Evolutionary conservation across 2,888 invertebrate genomes (phyloP), one percentile per base, ranked within the genome.

Genomic region (Ectemnius lituratus): DNA sequence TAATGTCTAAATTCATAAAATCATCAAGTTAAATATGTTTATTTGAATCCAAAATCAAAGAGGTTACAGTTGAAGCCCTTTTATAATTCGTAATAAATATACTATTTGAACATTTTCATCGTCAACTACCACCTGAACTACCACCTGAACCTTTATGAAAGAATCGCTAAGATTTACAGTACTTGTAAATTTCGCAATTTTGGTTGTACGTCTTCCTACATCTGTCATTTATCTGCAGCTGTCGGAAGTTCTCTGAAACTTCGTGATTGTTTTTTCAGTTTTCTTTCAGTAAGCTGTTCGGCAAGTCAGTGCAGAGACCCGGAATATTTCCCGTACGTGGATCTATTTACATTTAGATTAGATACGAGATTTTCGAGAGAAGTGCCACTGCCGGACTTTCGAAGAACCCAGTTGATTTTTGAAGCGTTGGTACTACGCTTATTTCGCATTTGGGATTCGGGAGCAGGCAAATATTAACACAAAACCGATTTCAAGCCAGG

Each of bases 271-370:
- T 11, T 2, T 13, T 2, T 11, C 52, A 37, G 37, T 63, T 27
- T 60, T 28, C 16, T 14, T 67, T 60, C 23, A 23, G n/a, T 58
- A 18, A 58, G 45, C 66, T 63, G 37, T 11, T 37, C 37, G 37
- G 37, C 37, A 37, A 37, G 37, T 37, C 37, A 11, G 37, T 37
- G 37, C 37, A 11, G 8, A 37, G 37, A 49, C 57, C n/a, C 60
- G 56, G 27, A 67, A 65, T 77, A 65, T 62, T 47, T 56, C 49
- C 0, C 8, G 37, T 37, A 46, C 46, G 8, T 13, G 62, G 46
- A 18, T 62, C 13, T 73, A 87, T 88, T 87, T 86, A 84, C 88
- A 88, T 88, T 87, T 88, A 87, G 83, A 87, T 87, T 79, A 84
- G 85, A 84, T 87, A 81, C 70, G 79, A 83, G 79, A 84, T 84